Base-by-base conservation (phyloP, 2,888 invertebrate species). In the Chalcosyrphus nemorum region DNA sequence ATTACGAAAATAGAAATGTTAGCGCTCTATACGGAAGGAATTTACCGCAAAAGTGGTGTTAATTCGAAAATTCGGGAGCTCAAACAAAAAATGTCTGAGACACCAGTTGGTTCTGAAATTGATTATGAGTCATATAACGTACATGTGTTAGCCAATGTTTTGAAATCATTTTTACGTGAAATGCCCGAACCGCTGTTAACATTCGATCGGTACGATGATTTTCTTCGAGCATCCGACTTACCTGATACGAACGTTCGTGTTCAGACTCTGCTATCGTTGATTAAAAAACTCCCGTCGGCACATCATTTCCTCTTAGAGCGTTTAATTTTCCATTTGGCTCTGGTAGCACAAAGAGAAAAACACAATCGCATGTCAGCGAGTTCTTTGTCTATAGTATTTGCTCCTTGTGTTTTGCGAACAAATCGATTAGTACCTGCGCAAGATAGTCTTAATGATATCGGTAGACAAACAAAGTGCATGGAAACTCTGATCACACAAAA, bases 171-270 rank as follows among this genome's bases (percentile, higher is more conserved):
- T 92, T 95, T 98, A 91, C 93, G 98, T 41, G 98, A 98, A 90
- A 95, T 98, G 94, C 97, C 97, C 13, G 98, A 98, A 91, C 98
- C 98, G 17, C 92, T 98, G 87, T 93, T 98, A 87, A 97, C 98
- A 63, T 98, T 96, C 92, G 98, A 98, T 90, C 95, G 97, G 86
- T 98, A 98, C 91, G 98, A 98, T 91, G 98, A 98, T 92, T 97
- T 98, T 91, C 94, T 98, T 81, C 94, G 97, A 86, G 97, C 97
- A 47, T 95, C 97, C 2, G 96, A 96, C 91, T 94, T 97, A 87
- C 94, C 95, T 9, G 96, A 97, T 90, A 94, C 94, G 17, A 95
- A 93, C 92, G 98, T 98, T 90, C 93, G 97, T 86, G 94, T 97
- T 7, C 95, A 96, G 43, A 97, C 97, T 35, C 93, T 98, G 86